A percentile compares a stretch with the other conserved stretches of the same genome.
Evolutionary conservation across 2,888 invertebrate species (phyloP).

Genomic region (Athripsodes cinereus): DNA sequence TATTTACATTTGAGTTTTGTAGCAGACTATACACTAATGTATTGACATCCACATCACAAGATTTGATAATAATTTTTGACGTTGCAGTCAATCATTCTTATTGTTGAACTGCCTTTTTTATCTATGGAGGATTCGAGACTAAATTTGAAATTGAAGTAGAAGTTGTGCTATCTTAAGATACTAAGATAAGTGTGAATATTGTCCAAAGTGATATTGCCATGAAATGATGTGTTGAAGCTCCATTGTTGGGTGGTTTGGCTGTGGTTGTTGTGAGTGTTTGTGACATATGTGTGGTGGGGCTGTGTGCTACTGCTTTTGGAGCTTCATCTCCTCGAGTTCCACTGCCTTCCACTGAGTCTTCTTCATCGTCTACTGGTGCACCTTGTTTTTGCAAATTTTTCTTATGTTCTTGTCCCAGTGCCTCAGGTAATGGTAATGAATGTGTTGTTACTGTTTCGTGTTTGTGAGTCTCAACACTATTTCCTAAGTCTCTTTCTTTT

Average conservation of each 20-base stretch:
- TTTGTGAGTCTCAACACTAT: constrained; percentile 3
- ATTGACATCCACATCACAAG: no score
- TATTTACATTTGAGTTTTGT: no score
- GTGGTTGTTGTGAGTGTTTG: constrained; percentile 15
- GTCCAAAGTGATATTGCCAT: background rate
- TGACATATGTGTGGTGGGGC: constrained; percentile 10
- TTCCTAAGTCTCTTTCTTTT: constrained; percentile 5
- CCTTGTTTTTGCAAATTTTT: constrained; percentile 19
- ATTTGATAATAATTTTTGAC: no score
- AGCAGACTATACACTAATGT: no score
- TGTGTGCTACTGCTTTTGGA: constrained; percentile 6
- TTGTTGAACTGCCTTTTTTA: no score
- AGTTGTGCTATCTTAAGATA: background rate
- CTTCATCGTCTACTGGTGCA: constrained; percentile 26
- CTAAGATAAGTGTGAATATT: background rate
- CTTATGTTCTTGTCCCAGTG: constrained; percentile 24
- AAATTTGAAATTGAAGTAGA: no score
- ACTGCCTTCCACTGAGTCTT: constrained; percentile 25
- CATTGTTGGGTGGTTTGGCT: constrained; percentile 10
- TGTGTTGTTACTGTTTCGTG: constrained; percentile 14
- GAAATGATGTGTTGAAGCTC: background rate
- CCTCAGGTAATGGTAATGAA: constrained; percentile 22
- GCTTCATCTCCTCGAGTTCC: constrained; percentile 19
- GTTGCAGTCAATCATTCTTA: no score
- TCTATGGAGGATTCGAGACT: no score